Conservation (phyloP, 2,888 invertebrate species). For the Protula sp. region DNA sequence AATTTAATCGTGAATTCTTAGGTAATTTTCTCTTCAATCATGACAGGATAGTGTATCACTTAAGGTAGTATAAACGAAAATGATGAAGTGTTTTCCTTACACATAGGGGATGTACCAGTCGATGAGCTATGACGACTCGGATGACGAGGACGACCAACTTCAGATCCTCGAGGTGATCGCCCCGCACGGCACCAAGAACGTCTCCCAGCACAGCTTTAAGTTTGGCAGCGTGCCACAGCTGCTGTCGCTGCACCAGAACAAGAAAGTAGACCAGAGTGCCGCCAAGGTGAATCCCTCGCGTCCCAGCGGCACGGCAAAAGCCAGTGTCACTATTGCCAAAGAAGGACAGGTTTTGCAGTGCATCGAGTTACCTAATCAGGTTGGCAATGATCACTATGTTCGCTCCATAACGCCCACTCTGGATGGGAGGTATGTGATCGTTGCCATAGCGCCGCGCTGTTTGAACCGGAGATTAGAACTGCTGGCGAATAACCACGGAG, state of each 20-base stretch:
- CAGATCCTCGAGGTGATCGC: slow-evolving; percentile 41
- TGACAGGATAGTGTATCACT: no score
- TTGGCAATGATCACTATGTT: slow-evolving; percentile 17
- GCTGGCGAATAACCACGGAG: slow-evolving; percentile 58
- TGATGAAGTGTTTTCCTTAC: no score
- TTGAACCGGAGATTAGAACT: slow-evolving; percentile 7
- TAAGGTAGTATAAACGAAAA: no score
- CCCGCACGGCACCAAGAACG: slow-evolving; percentile 1
- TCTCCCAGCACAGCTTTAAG: background rate
- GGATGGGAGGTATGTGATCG: slow-evolving; percentile 65
- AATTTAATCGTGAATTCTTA: no score
- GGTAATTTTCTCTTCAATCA: no score
- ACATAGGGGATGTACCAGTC: no score
- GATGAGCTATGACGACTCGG: slow-evolving; percentile 25
- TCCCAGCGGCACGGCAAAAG: no score
- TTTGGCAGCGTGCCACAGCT: background rate
- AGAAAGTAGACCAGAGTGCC: background rate
- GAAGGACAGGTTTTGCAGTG: slow-evolving; percentile 36
- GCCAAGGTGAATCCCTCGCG: no score
- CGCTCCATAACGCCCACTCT: slow-evolving; percentile 66
- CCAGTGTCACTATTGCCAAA: background rate
- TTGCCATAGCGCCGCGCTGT: slow-evolving; percentile 36
- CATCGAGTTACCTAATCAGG: slow-evolving; percentile 35
- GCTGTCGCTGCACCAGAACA: background rate
- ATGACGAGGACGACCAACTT: slow-evolving; percentile 34